phyloP scores from a whole-genome alignment of 1,140 invertebrate species.

The Pseudomyrmex dendroicus region DNA sequence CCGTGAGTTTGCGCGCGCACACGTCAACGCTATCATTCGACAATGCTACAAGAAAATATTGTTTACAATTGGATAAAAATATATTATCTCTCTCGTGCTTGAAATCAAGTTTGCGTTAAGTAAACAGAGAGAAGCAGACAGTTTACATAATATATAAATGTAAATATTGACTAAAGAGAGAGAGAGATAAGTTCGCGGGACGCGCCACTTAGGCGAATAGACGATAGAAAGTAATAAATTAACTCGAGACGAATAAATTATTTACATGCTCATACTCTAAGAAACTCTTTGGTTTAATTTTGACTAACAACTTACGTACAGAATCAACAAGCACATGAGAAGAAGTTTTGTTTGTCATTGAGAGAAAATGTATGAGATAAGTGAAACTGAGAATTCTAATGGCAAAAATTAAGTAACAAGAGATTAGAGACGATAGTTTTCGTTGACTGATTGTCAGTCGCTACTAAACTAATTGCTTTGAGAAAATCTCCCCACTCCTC shows the following conservation, averaged over 20 bases:
- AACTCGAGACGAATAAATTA: neutral
- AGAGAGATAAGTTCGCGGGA: conserved; percentile 2
- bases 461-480: too few species aligned
- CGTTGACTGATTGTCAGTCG: conserved; percentile 11
- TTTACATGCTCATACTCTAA: neutral
- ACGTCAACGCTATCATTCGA: conserved; percentile 17
- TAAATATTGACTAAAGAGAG: conserved; percentile 9
- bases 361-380: neutral
- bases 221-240: conserved; percentile 13
- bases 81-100: conserved; percentile 19
- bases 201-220: neutral
- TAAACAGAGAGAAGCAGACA: neutral
- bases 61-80: conserved; percentile 7
- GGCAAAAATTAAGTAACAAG: conserved; percentile 5
- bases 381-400: conserved; percentile 7
- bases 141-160: conserved; percentile 31
- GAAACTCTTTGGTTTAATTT: neutral
- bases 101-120: conserved; percentile 50
- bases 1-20: neutral
- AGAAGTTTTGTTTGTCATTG: neutral
- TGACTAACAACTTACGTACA: neutral
- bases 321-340: neutral
- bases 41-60: conserved; percentile 26
- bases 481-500: too few species aligned
- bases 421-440: neutral